Evolutionary conservation across 2,113 vertebrate genomes (phyloP).

Genomic region (Cyprinodon variegatus): DNA sequence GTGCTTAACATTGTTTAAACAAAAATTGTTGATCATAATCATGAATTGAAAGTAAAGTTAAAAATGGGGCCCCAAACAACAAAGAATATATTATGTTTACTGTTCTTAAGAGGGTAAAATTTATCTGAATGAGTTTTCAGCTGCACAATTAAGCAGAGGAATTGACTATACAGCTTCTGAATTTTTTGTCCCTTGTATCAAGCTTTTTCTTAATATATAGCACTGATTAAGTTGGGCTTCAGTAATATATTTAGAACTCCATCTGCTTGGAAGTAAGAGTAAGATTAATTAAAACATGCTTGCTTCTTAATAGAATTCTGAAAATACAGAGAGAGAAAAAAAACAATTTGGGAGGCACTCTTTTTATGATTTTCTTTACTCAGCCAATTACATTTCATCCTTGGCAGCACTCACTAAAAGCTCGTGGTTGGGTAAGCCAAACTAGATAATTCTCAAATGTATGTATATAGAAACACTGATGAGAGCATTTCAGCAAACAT

Average conservation of each 20-base stretch:
- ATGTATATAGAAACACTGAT: conserved; percentile 18
- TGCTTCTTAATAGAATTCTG: conserved; percentile 67
- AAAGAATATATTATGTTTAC: not conserved
- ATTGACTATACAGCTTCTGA: conserved; percentile 29
- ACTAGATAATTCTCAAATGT: conserved; percentile 44
- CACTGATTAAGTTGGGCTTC: conserved; percentile 54
- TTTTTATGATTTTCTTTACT: conserved; percentile 57
- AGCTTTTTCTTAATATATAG: conserved; percentile 51
- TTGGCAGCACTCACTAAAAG: conserved; percentile 34
- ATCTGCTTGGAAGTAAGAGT: conserved; percentile 71
- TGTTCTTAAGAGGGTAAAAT: conserved; percentile 1
- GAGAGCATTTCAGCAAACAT: conserved; percentile 15
- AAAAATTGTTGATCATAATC: not conserved
- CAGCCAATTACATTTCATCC: conserved; percentile 53
- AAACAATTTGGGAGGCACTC: conserved; percentile 63
- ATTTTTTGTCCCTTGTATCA: conserved; percentile 47
- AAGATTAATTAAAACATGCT: conserved; percentile 77
- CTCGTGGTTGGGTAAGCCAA: conserved; percentile 32
- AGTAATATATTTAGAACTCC: conserved; percentile 57
- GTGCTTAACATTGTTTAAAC: not conserved
- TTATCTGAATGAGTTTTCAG: conserved; percentile 41
- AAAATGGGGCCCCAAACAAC: not conserved
- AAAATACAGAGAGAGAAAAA: conserved; percentile 32
- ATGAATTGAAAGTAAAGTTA: not conserved
- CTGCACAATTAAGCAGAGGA: conserved; percentile 32